phyloP scores from a whole-genome alignment of 1,140 invertebrate species.

The Pseudomyrmex flavicornis region DNA sequence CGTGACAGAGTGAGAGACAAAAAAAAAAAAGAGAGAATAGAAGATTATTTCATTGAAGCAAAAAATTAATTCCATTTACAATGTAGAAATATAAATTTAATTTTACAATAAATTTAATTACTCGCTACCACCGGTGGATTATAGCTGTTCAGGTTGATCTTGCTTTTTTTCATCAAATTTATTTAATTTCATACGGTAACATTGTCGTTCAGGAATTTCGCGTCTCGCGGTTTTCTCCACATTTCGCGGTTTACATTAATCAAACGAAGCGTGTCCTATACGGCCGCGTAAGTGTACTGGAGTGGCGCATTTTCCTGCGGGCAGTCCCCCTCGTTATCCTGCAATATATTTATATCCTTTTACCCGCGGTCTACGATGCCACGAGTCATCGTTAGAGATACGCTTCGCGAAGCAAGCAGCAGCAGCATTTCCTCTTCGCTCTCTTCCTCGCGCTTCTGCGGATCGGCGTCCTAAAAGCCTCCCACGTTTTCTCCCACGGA shows the following conservation, averaged over 20 bases:
- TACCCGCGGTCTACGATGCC: slow-evolving; percentile 37
- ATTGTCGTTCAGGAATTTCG: neutral
- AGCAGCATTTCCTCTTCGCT: slow-evolving; percentile 20
- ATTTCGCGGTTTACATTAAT: slow-evolving; percentile 42
- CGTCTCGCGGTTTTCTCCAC: no score
- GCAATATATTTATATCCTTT: slow-evolving; percentile 70
- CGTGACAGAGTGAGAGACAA: no score
- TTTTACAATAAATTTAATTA: no score
- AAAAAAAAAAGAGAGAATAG: no score
- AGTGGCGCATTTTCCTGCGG: slow-evolving; percentile 34
- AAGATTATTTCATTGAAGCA: no score
- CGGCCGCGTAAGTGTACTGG: neutral
- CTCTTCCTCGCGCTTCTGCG: neutral
- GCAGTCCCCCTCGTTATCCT: slow-evolving; percentile 63
- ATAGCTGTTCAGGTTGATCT: no score
- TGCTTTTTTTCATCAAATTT: no score
- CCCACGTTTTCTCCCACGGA: slow-evolving; percentile 33
- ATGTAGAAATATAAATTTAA: no score
- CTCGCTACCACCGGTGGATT: no score
- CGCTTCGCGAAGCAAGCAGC: slow-evolving; percentile 25
- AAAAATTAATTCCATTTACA: no score
- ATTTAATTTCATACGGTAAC: neutral
- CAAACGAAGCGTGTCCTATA: slow-evolving; percentile 20
- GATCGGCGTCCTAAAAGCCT: slow-evolving; percentile 56
- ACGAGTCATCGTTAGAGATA: slow-evolving; percentile 53